phyloP scores from a whole-genome alignment of 1,140 invertebrate genomes.

The Musca vetustissima region DNA sequence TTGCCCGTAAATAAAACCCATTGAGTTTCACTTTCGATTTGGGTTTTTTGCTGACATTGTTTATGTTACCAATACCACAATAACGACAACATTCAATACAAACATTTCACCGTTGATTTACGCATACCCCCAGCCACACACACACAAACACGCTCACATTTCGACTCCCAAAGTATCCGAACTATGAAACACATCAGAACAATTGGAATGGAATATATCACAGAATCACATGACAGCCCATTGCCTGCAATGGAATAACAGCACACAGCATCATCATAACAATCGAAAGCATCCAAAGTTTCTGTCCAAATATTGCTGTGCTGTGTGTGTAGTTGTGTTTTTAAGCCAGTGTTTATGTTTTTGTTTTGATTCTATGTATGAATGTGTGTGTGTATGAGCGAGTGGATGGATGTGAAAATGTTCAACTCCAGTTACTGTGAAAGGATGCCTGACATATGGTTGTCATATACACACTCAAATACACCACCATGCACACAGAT shows the following conservation, averaged over 20 bases:
- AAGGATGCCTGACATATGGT: too few relatives aligned
- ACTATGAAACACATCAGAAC: not conserved
- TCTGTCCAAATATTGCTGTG: slow-evolving; percentile 1
- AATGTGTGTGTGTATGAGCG: not conserved
- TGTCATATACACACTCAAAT: too few relatives aligned
- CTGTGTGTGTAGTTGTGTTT: too few relatives aligned
- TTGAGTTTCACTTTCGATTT: slow-evolving; percentile 22
- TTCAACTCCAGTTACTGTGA: too few relatives aligned
- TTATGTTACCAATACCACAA: slow-evolving; percentile 18
- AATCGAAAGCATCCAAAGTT: not conserved
- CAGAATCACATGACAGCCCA: too few relatives aligned
- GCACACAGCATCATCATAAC: too few relatives aligned
- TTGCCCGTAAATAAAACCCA: slow-evolving; percentile 3
- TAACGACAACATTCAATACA: slow-evolving; percentile 4
- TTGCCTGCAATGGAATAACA: too few relatives aligned
- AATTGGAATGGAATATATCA: not conserved
- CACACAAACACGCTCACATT: too few relatives aligned
- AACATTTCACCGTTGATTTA: not conserved
- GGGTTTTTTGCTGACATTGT: slow-evolving; percentile 21
- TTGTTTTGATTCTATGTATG: not conserved
- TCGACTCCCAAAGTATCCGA: too few relatives aligned
- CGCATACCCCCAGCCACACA: too few relatives aligned
- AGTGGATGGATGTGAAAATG: not conserved
- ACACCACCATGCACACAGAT: too few relatives aligned
- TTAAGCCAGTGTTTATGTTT: not conserved